Evolutionary conservation across 1,140 invertebrate genomes (phyloP), one percentile per base, ranked within the genome.

Genomic region (Neodiprion lecontei): DNA sequence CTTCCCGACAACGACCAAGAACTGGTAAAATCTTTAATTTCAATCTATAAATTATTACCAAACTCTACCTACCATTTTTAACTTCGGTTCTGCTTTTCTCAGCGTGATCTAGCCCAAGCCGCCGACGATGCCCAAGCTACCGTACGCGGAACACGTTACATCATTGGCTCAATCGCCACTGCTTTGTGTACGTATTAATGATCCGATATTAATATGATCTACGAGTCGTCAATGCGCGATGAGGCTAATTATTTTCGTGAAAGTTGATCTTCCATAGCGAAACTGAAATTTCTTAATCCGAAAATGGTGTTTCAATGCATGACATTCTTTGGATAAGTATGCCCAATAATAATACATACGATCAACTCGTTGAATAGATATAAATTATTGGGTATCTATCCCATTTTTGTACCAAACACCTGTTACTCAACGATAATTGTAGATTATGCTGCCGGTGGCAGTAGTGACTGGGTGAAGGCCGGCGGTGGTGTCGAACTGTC

Each of bases 391-490:
- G 1, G 28, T 40, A 5, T 40, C 28, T 4, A 40, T 40, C 28
- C 5, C 5, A 40, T 5, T 40, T 40, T 40, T 40, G 28, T 40
- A 40, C 5, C 5, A 40, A 40, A 40, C 28, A 40, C 4, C 2
- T 40, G 28, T 40, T 40, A 40, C 28, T 48, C 81, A 80, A 67
- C 81, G 80, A 71, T 83, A 81, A 70, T 82, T 70, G 73, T 77
- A 87, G 87, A 90, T 75, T 87, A 84, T 67, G 90, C 92, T 53
- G 87, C 92, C 2, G 93, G 93, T 2, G 91, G 90, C 12, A 93
- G 92, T 77, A 89, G 90, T 28, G 94, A 95, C 79, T 95, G 93
- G 92, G 91, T 90, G 9, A 92, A 93, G 84, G 92, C 88, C 0
- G 87, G 84, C 7, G 89, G 88, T 1, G 90, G 90, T n/a, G 90